Evolutionary conservation across 2,113 vertebrate species (phyloP).

Genomic region (Oxyura jamaicensis): DNA sequence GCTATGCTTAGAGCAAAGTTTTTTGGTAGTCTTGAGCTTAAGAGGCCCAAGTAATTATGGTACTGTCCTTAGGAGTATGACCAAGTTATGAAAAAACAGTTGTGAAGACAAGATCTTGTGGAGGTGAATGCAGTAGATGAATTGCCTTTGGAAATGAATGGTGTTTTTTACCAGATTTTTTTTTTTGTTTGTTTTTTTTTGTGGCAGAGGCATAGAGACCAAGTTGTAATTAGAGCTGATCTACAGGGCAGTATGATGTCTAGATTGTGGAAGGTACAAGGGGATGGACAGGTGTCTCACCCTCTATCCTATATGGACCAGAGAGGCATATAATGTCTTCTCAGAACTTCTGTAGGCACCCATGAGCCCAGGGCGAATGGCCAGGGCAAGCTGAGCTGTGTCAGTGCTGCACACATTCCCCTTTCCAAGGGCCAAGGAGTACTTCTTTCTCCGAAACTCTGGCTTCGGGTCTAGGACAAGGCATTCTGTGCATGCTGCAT

Average conservation of each 20-base stretch:
- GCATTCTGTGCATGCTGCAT: not conserved
- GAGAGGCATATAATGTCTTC: not conserved
- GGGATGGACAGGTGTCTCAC: not conserved
- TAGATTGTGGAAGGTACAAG: not conserved
- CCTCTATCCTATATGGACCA: not conserved
- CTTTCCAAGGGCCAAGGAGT: not conserved
- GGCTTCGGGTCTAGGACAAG: not conserved
- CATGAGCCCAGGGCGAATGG: not conserved
- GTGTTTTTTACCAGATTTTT: not conserved
- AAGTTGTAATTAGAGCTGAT: not conserved
- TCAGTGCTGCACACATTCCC: not conserved
- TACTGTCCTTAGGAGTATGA: not conserved
- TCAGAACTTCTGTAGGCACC: not conserved
- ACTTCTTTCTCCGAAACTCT: not conserved
- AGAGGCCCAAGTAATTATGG: not conserved
- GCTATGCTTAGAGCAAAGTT: not conserved
- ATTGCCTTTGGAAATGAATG: not conserved
- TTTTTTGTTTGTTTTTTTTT: not conserved
- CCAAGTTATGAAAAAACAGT: not conserved
- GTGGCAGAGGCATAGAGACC: not conserved
- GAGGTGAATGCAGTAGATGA: not conserved
- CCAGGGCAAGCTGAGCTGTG: not conserved
- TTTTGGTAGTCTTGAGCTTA: not conserved
- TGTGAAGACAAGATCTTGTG: not conserved
- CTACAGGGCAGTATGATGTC: not conserved